Percentiles rank a stretch among this genome's conserved stretches.
Conservation (phyloP, 2,888 invertebrate genomes). For the Cartodere bifasciata region DNA sequence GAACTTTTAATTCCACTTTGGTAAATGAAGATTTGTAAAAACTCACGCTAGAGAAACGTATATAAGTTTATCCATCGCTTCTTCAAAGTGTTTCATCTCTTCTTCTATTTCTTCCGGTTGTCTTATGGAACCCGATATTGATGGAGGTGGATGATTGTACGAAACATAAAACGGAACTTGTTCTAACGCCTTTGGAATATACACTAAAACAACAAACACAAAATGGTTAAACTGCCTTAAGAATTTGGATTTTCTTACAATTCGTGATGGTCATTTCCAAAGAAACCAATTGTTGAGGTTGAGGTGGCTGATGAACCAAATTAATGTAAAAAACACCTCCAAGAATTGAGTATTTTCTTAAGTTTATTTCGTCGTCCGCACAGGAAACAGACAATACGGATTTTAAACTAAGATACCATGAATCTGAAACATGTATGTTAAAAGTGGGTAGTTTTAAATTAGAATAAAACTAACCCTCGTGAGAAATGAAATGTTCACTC, state of each 20-base stretch:
- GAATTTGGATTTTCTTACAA: constrained; percentile 35
- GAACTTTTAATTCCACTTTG: too few species aligned
- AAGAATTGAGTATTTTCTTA: constrained; percentile 60
- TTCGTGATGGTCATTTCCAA: constrained; percentile 40
- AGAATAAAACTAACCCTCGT: too few species aligned
- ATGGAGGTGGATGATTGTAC: constrained; percentile 54
- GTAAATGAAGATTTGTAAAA: background rate
- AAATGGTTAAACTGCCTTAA: background rate
- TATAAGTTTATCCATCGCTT: constrained; percentile 59
- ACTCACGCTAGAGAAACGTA: constrained; percentile 55
- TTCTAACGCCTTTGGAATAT: constrained; percentile 45
- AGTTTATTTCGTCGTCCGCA: constrained; percentile 52
- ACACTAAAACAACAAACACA: constrained; percentile 35
- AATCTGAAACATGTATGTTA: too few species aligned
- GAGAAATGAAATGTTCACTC: constrained; percentile 12
- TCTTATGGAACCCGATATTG: constrained; percentile 51
- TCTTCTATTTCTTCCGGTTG: constrained; percentile 71
- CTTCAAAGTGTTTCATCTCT: constrained; percentile 60
- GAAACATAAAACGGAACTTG: constrained; percentile 49
- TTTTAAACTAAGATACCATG: too few species aligned
- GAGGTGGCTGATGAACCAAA: constrained; percentile 63
- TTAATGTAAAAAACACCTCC: constrained; percentile 68
- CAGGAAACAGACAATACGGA: too few species aligned
- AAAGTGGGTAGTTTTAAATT: constrained; percentile 16
- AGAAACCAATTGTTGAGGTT: constrained; percentile 47